Evolutionary conservation across 92 coral and sea anemone genomes (phyloP).

Genomic region (Palythoa heliodiscus): DNA sequence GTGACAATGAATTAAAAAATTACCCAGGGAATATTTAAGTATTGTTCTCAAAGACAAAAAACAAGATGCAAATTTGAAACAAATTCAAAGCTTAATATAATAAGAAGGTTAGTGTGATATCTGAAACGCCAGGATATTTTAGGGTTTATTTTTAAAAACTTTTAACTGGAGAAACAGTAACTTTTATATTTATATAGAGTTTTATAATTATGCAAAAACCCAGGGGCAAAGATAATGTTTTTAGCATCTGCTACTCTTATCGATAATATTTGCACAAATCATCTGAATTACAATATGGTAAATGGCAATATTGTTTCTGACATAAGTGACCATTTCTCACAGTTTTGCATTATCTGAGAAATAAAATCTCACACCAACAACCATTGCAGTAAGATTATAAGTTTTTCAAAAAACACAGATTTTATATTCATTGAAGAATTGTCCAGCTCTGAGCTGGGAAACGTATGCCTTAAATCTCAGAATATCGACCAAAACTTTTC

Average conservation of each 20-base stretch:
- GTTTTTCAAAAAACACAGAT: constrained; percentile 8
- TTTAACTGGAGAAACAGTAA: no score
- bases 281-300: constrained; percentile 22
- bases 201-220: no score
- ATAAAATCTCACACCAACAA: constrained; percentile 20
- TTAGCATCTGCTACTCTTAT: constrained; percentile 30
- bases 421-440: constrained; percentile 14
- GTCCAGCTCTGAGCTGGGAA: constrained; percentile 8
- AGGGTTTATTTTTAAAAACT: no score
- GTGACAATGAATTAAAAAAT: no score
- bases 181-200: no score
- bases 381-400: constrained; percentile 11
- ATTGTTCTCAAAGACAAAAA: no score
- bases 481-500: constrained; percentile 27
- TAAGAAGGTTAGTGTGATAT: no score
- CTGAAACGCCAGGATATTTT: no score
- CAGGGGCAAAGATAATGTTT: no score
- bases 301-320: constrained; percentile 16
- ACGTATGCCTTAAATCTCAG: constrained; percentile 22
- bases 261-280: constrained; percentile 19
- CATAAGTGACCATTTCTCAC: constrained; percentile 13
- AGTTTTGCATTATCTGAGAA: constrained; percentile 20
- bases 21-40: no score
- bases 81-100: no score
- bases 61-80: no score